phyloP scores from a whole-genome alignment of 2,888 invertebrate genomes.

The Caenorhabditis afra region DNA sequence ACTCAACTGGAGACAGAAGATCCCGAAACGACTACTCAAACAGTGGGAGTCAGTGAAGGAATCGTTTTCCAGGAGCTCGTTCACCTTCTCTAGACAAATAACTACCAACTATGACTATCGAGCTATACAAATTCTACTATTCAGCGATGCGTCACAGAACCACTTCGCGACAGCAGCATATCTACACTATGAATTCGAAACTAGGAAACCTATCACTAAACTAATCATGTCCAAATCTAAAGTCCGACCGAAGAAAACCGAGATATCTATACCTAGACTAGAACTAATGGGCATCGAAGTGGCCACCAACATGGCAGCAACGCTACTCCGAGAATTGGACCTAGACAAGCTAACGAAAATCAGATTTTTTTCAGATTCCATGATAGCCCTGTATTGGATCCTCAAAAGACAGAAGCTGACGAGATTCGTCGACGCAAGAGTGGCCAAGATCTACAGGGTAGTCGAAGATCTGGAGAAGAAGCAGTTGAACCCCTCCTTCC shows the following conservation, averaged over 20 bases:
- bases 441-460: background rate
- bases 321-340: slow-evolving; percentile 1
- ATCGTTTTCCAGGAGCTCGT: background rate
- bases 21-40: background rate
- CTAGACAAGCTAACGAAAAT: background rate
- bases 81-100: slow-evolving; percentile 1
- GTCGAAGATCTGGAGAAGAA: background rate
- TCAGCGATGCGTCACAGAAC: slow-evolving; percentile 34
- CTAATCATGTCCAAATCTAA: slow-evolving; percentile 38
- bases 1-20: slow-evolving; percentile 17
- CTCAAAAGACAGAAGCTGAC: background rate
- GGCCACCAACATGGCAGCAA: slow-evolving; percentile 12
- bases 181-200: background rate
- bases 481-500: background rate
- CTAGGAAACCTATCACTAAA: background rate
- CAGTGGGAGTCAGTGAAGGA: slow-evolving; percentile 24
- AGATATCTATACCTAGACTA: slow-evolving; percentile 50
- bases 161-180: slow-evolving; percentile 28
- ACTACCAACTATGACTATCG: background rate
- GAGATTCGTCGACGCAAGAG: background rate
- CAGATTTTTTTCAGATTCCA: slow-evolving; percentile 43
- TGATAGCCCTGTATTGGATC: slow-evolving; percentile 48
- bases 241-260: slow-evolving; percentile 1
- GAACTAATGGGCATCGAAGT: slow-evolving; percentile 49
- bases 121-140: slow-evolving; percentile 8